Evolutionary conservation across 1,140 invertebrate genomes (phyloP).

Genomic region (Neuroterus valhalla): DNA sequence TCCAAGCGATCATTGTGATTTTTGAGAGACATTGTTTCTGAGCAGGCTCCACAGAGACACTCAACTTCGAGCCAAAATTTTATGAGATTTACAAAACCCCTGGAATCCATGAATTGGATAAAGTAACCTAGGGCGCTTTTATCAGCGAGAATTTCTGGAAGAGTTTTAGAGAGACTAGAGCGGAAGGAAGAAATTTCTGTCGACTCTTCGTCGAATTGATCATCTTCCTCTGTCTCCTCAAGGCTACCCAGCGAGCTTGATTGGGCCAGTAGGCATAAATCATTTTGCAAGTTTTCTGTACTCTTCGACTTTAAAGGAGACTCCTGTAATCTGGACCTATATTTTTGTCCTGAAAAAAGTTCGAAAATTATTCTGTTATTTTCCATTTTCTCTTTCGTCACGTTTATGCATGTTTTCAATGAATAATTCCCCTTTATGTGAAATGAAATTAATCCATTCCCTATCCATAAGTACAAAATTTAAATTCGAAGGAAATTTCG

Average conservation of each 20-base stretch:
- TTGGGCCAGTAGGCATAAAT: constrained; percentile 38
- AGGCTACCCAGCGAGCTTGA: constrained; percentile 58
- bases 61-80: constrained; percentile 86
- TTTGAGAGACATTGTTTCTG: constrained; percentile 37
- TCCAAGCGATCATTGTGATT: constrained; percentile 39
- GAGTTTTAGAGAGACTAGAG: constrained; percentile 79
- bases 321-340: constrained; percentile 57
- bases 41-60: constrained; percentile 75
- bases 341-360: constrained; percentile 57
- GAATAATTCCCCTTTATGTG: constrained; percentile 27
- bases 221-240: constrained; percentile 68
- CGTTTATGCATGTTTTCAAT: constrained; percentile 33
- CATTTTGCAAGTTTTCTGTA: constrained; percentile 45
- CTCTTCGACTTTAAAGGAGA: constrained; percentile 53
- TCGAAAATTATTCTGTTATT: constrained; percentile 18
- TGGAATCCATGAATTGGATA: constrained; percentile 83
- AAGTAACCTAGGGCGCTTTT: constrained; percentile 83
- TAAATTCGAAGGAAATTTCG: background rate
- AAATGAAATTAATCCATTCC: background rate
- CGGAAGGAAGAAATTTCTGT: constrained; percentile 55
- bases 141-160: constrained; percentile 81
- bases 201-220: constrained; percentile 48
- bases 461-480: background rate
- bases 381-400: constrained; percentile 11
- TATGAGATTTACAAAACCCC: constrained; percentile 76